Percentiles rank a stretch among this genome's conserved stretches.
Conservation (phyloP, 2,888 invertebrate genomes). For the Camponotus fellah region DNA sequence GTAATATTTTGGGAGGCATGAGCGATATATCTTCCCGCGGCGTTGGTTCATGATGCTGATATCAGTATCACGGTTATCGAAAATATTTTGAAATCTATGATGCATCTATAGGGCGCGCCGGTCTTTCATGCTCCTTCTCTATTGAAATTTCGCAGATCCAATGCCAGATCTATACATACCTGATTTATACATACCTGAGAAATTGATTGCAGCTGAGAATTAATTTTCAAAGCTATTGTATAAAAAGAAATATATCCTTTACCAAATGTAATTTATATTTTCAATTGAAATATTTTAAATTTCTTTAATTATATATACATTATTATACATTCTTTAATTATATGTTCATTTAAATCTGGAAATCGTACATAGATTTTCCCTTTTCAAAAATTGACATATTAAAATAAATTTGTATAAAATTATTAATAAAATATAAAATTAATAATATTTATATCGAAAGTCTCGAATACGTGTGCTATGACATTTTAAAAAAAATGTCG, state of each 20-base stretch:
- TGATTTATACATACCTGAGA: not conserved
- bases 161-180: not conserved
- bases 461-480: not conserved
- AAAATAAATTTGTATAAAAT: conserved; percentile 1
- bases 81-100: conserved; percentile 72
- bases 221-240: not conserved
- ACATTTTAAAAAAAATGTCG: not conserved
- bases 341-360: not conserved
- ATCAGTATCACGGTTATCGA: conserved; percentile 75
- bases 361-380: not conserved
- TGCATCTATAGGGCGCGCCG: conserved; percentile 42
- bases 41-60: conserved; percentile 74
- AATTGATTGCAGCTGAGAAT: not conserved
- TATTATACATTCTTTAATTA: not conserved
- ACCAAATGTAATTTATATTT: not conserved
- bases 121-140: not conserved
- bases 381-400: not conserved
- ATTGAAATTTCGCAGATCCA: not conserved
- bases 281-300: not conserved
- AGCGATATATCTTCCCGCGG: conserved; percentile 76
- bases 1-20: conserved; percentile 78
- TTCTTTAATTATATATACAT: not conserved
- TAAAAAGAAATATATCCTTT: not conserved
- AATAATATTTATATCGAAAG: not conserved
- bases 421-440: not conserved